Evolutionary conservation across 2,113 vertebrate genomes (phyloP).

Genomic region (western clawed frog (Xenopus tropicalis)): DNA sequence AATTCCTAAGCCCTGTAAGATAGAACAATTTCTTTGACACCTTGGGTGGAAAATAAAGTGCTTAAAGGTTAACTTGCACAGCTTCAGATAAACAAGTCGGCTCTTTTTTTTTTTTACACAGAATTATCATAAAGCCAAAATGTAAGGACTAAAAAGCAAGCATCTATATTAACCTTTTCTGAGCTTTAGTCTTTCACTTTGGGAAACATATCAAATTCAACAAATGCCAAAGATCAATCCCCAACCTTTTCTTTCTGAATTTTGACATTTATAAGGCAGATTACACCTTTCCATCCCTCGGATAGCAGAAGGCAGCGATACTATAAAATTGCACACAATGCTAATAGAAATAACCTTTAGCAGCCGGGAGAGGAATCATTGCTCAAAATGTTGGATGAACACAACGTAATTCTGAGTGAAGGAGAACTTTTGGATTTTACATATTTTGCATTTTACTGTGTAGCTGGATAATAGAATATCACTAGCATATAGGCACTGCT

Average conservation of each 20-base stretch:
- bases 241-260: slow-evolving; percentile 26
- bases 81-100: background rate
- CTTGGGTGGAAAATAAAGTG: background rate
- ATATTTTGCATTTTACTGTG: background rate
- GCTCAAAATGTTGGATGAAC: slow-evolving; percentile 13
- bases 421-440: background rate
- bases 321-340: slow-evolving; percentile 30
- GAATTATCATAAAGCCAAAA: background rate
- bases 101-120: slow-evolving; percentile 3
- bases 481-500: no score
- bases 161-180: background rate
- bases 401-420: background rate
- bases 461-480: no score
- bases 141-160: slow-evolving; percentile 4
- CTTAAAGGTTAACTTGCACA: no score
- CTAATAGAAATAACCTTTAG: slow-evolving; percentile 37
- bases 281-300: slow-evolving; percentile 14
- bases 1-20: background rate
- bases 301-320: slow-evolving; percentile 5
- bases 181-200: slow-evolving; percentile 27
- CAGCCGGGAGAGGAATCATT: background rate
- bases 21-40: background rate
- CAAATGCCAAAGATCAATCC: slow-evolving; percentile 41
- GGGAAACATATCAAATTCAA: slow-evolving; percentile 17
- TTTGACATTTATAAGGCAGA: slow-evolving; percentile 38